Evolutionary conservation across 2,888 invertebrate genomes (phyloP).

Genomic region (Drosophila gaucha): DNA sequence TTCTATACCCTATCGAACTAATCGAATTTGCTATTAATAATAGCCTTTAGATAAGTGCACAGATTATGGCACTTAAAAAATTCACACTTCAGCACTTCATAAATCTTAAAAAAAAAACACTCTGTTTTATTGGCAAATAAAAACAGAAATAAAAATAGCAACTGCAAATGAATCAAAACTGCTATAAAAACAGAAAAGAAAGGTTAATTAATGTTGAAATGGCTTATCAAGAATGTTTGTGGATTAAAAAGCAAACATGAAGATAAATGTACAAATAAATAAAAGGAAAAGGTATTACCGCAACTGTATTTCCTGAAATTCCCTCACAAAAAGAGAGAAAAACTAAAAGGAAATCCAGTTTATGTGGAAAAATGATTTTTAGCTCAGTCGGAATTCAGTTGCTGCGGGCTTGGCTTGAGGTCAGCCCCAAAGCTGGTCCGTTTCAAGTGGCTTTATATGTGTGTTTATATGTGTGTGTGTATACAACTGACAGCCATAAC

Average conservation of each 20-base stretch:
- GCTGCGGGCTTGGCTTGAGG: conserved; percentile 16
- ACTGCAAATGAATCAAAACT: conserved; percentile 10
- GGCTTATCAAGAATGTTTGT: conserved; percentile 8
- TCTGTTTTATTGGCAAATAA: conserved; percentile 5
- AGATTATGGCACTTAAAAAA: background rate
- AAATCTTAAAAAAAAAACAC: conserved; percentile 1
- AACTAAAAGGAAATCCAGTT: conserved; percentile 21
- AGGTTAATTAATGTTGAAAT: conserved; percentile 1
- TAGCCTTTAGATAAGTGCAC: background rate
- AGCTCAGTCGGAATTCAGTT: background rate
- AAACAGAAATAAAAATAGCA: no score
- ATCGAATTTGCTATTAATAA: no score
- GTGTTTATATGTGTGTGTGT: background rate
- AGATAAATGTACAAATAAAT: conserved; percentile 8
- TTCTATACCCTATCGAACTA: no score
- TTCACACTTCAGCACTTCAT: conserved; percentile 6
- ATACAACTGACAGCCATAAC: background rate
- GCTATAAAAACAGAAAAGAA: conserved; percentile 6
- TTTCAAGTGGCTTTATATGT: conserved; percentile 18
- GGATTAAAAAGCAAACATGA: conserved; percentile 1
- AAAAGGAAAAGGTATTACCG: conserved; percentile 3
- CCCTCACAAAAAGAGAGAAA: background rate
- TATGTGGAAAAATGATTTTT: conserved; percentile 23
- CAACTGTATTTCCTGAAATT: conserved; percentile 23
- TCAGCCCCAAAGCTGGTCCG: conserved; percentile 18